Conservation (phyloP, 1,140 invertebrate genomes). For the Leptopilina boulardi region DNA sequence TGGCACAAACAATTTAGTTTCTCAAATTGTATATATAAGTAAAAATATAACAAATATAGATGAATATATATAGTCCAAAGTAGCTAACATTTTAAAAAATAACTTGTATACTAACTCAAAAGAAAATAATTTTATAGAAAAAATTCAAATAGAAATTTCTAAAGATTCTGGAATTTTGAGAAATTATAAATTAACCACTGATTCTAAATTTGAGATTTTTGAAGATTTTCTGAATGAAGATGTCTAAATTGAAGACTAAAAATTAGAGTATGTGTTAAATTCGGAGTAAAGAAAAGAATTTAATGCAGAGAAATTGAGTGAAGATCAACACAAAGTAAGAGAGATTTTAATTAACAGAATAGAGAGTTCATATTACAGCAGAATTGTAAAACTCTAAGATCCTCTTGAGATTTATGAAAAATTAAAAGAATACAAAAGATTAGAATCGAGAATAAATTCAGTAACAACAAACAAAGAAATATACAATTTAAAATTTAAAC, state of each 20-base stretch:
- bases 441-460: background rate
- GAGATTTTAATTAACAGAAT: conserved; percentile 14
- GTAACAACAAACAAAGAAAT: background rate
- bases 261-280: background rate
- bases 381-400: background rate
- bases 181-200: background rate
- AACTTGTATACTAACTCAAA: background rate
- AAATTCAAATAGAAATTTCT: background rate
- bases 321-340: background rate
- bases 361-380: background rate
- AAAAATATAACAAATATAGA: background rate
- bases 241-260: background rate
- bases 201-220: conserved; percentile 2
- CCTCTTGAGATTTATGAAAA: background rate
- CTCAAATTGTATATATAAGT: background rate
- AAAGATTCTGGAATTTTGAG: background rate
- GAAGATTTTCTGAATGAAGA: background rate
- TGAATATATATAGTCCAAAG: background rate
- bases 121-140: background rate
- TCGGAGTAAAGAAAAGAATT: background rate
- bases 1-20: background rate
- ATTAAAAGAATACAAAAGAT: background rate
- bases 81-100: background rate
- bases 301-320: background rate
- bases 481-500: background rate